A percentile compares a stretch with the other conserved stretches of the same genome.
Evolutionary conservation across 2,113 vertebrate species (phyloP).

Genomic region (Etia nguti): DNA sequence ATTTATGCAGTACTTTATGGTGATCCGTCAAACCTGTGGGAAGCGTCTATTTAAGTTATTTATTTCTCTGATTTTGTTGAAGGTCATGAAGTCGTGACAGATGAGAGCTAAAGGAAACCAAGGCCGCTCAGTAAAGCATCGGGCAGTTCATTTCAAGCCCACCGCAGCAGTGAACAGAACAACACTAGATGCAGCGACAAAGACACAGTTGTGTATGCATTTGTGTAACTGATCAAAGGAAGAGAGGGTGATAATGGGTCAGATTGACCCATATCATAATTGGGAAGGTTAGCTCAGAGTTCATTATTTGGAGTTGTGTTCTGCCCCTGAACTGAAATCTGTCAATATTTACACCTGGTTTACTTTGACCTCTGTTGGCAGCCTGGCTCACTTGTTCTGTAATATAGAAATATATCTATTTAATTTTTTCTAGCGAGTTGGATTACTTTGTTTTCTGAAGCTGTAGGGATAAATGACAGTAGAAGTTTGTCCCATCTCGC

Average conservation of each 20-base stretch:
- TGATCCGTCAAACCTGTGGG: fast-evolving
- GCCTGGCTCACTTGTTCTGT: fast-evolving
- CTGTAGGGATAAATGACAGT: background rate
- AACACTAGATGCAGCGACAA: background rate
- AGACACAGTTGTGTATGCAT: background rate
- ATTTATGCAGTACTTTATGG: background rate
- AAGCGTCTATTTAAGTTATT: too few species aligned
- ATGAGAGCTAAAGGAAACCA: background rate
- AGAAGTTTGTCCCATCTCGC: slow-evolving; percentile 6
- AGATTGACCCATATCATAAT: background rate
- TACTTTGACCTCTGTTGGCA: background rate
- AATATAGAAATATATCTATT: background rate
- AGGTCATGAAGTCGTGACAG: background rate
- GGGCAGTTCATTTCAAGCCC: too few species aligned
- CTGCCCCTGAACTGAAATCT: background rate
- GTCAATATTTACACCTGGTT: background rate
- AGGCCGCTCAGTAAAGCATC: too few species aligned
- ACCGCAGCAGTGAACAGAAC: background rate
- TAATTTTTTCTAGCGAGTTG: background rate
- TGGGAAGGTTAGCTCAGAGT: background rate
- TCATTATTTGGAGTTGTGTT: background rate
- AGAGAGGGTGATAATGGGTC: background rate
- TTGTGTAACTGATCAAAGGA: background rate
- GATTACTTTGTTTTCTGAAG: background rate
- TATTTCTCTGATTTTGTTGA: background rate